phyloP scores from a whole-genome alignment of 2,888 invertebrate genomes.

The Salticus scenicus region DNA sequence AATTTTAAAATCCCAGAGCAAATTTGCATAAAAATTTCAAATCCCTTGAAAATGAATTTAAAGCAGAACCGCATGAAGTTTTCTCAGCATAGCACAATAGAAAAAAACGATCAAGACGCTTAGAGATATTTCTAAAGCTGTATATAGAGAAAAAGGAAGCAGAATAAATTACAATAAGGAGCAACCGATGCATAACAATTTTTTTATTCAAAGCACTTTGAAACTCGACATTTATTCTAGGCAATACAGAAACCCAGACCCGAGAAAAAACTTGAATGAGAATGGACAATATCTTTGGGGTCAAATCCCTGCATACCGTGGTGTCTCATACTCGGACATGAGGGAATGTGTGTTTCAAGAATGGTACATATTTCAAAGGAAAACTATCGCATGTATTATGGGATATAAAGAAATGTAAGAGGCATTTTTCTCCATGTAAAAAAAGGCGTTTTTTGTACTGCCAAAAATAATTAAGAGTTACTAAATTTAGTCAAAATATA shows the following conservation, averaged over 20 bases:
- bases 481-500: too few species aligned
- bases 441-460: too few species aligned
- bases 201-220: constrained; percentile 45
- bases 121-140: neutral
- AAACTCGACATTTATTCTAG: neutral
- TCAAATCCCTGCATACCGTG: constrained; percentile 30
- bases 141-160: neutral
- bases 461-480: too few species aligned
- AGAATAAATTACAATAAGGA: constrained; percentile 54
- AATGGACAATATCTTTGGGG: constrained; percentile 43
- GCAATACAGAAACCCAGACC: constrained; percentile 4
- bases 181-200: constrained; percentile 61
- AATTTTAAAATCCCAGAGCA: too few species aligned
- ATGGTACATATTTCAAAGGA: constrained; percentile 41
- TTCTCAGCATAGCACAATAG: too few species aligned
- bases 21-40: too few species aligned
- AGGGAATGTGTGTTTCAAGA: constrained; percentile 40
- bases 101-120: constrained; percentile 39
- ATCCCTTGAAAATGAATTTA: too few species aligned
- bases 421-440: too few species aligned
- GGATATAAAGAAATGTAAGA: too few species aligned
- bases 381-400: too few species aligned
- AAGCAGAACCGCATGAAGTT: too few species aligned
- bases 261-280: neutral
- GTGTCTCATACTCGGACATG: constrained; percentile 39